A percentile compares a stretch with the other conserved stretches of the same genome.
phyloP scores from a whole-genome alignment of 2,797 vertebrate genomes.

The Poliocrania exsul region DNA sequence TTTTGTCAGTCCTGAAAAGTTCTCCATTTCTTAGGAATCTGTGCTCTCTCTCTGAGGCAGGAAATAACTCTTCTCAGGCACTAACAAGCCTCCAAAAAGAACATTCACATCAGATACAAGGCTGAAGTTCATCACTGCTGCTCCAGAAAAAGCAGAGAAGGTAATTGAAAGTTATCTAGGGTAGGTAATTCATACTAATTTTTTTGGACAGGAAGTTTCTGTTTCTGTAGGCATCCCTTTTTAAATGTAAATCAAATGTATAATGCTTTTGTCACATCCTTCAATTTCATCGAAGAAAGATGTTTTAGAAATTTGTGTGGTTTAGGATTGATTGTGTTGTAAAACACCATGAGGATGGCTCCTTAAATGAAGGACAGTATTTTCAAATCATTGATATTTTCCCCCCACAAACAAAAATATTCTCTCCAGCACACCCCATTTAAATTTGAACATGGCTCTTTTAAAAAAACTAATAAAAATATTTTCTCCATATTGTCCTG shows the following conservation, averaged over 20 bases:
- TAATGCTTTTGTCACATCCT: background rate
- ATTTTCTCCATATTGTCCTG: background rate
- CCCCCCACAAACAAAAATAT: background rate
- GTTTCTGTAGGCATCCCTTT: background rate
- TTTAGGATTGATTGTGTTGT: background rate
- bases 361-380: background rate
- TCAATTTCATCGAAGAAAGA: background rate
- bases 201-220: background rate
- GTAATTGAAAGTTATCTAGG: background rate
- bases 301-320: background rate
- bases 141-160: background rate
- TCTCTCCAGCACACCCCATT: background rate
- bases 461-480: background rate
- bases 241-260: background rate
- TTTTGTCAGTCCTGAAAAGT: background rate
- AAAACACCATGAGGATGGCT: background rate
- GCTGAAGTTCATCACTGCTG: background rate
- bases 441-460: background rate
- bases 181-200: background rate
- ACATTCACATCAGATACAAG: background rate
- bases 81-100: background rate
- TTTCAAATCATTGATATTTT: background rate
- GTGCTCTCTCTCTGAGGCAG: background rate
- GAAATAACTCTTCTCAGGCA: background rate
- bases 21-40: background rate